Percentiles rank a stretch among this genome's conserved stretches.
Evolutionary conservation across 2,888 invertebrate genomes (phyloP).

Genomic region (Balanococcus diminutus): DNA sequence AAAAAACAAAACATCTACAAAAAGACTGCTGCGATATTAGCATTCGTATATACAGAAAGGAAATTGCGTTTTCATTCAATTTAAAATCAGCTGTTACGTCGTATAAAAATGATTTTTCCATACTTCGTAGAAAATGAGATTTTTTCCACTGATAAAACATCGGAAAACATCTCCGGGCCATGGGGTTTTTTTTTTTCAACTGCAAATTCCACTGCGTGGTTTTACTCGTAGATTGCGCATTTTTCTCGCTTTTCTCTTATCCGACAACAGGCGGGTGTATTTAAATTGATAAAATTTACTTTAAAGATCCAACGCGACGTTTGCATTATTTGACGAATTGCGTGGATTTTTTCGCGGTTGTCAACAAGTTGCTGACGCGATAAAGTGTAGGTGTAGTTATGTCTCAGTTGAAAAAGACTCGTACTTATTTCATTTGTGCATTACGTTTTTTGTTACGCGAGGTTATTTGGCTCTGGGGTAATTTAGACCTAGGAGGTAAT

Average conservation of each 20-base stretch:
- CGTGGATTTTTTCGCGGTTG: not conserved
- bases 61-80: conserved; percentile 31
- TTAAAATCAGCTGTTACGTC: conserved; percentile 27
- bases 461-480: too few species aligned
- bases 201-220: not conserved
- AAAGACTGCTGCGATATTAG: not conserved
- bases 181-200: not conserved
- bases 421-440: too few species aligned
- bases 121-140: conserved; percentile 8
- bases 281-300: not conserved
- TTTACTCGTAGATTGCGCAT: not conserved
- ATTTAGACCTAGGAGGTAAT: too few species aligned
- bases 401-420: too few species aligned
- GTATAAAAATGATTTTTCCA: conserved; percentile 31
- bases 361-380: not conserved
- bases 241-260: not conserved
- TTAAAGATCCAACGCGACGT: not conserved
- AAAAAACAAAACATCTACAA: not conserved
- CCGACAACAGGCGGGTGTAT: not conserved
- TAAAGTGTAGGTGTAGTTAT: too few species aligned
- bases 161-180: not conserved
- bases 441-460: too few species aligned
- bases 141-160: not conserved
- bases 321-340: not conserved
- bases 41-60: conserved; percentile 13